phyloP scores from a whole-genome alignment of 2,888 invertebrate genomes.

The Nasonia oneida region DNA sequence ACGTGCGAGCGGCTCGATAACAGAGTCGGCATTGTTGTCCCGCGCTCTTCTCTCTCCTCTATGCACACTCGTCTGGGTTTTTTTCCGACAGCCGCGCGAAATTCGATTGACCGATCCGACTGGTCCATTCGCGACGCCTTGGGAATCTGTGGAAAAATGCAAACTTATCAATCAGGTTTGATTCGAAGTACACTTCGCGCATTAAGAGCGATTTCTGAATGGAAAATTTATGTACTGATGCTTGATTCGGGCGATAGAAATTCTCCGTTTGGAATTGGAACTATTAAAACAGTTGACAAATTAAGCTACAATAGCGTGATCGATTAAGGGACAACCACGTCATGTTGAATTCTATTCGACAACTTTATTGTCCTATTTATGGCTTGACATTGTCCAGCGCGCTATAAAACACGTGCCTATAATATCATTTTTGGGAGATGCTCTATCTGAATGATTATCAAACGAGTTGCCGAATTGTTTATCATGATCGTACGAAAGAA shows the following conservation, averaged over 20 bases:
- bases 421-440: not conserved
- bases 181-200: not conserved
- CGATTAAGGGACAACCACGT: slow-evolving; percentile 25
- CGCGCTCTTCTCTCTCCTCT: not conserved
- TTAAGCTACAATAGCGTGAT: not conserved
- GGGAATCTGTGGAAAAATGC: not conserved
- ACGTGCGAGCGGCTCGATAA: slow-evolving; percentile 2
- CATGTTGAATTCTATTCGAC: not conserved
- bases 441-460: not conserved
- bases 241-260: not conserved
- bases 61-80: not conserved
- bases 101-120: not conserved
- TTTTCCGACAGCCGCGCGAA: not conserved
- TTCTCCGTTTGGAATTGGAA: not conserved
- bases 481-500: not conserved
- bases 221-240: not conserved
- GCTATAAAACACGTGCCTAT: not conserved
- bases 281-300: not conserved
- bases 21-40: not conserved
- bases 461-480: not conserved
- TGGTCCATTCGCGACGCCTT: not conserved
- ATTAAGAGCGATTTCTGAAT: not conserved
- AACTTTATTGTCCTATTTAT: slow-evolving; percentile 22
- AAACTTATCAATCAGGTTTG: not conserved
- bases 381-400: slow-evolving; percentile 13